Evolutionary conservation across 2,113 vertebrate species (phyloP).

Genomic region (Lophotis ruficrista): DNA sequence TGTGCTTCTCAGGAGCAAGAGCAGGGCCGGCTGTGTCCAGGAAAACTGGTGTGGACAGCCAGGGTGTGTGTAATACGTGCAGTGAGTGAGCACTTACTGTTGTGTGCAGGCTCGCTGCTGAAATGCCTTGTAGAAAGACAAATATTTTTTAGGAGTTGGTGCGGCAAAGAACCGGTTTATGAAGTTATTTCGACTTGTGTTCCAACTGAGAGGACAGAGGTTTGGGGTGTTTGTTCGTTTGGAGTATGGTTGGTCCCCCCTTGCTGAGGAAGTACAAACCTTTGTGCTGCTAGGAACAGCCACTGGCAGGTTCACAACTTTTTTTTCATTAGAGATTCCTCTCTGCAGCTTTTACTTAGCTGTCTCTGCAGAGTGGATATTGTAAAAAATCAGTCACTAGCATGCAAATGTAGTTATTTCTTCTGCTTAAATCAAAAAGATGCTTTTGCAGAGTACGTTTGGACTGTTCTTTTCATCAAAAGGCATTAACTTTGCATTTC

Average conservation of each 20-base stretch:
- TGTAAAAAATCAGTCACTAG: neutral
- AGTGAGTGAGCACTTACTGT: fast-evolving
- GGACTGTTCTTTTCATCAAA: neutral
- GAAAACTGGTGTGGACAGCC: neutral
- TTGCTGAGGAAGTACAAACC: neutral
- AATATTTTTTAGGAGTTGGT: neutral
- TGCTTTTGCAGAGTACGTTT: neutral
- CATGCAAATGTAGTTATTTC: neutral
- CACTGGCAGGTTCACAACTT: neutral
- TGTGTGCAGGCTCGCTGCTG: neutral
- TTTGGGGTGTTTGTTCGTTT: neutral
- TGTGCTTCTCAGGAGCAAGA: neutral
- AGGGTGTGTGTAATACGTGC: fast-evolving
- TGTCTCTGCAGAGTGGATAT: neutral
- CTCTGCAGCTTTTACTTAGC: neutral
- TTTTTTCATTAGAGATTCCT: neutral
- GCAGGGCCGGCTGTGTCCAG: neutral
- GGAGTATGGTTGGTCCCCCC: neutral
- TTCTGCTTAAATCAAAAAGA: neutral
- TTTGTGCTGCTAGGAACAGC: neutral
- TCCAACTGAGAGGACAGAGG: neutral
- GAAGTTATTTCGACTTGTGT: neutral
- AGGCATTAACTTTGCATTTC: constrained; percentile 16
- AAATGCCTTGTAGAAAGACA: neutral
- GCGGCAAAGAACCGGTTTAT: neutral